Evolutionary conservation across 2,113 vertebrate species (phyloP).

Genomic region (Mesitornis unicolor): DNA sequence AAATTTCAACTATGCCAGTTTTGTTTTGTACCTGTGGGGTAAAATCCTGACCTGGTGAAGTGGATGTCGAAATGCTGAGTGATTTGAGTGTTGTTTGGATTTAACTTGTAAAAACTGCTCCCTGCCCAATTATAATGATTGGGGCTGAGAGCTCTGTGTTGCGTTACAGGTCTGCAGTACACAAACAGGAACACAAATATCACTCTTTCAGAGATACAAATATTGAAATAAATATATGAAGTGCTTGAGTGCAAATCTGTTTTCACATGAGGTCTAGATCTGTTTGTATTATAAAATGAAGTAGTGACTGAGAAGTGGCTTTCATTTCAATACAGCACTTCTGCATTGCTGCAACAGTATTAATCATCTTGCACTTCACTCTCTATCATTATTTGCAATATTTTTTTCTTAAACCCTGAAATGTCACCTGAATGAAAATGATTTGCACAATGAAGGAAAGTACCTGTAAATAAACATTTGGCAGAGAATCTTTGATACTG

Average conservation of each 20-base stretch:
- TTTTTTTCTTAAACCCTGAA: background rate
- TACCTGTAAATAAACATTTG: slow-evolving; percentile 28
- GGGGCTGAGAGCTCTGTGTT: background rate
- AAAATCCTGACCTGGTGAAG: background rate
- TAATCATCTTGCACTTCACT: background rate
- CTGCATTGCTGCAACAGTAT: background rate
- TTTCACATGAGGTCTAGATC: background rate
- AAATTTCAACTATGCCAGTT: accelerated
- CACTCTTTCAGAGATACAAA: background rate
- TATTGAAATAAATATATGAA: background rate
- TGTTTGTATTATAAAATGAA: background rate
- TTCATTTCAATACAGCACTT: background rate
- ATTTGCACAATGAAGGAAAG: background rate
- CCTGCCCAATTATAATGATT: background rate
- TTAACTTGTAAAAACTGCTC: background rate
- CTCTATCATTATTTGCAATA: background rate
- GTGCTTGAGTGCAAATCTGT: background rate
- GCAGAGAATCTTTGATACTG: background rate
- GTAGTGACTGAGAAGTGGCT: background rate
- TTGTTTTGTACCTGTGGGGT: background rate
- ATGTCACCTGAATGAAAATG: background rate
- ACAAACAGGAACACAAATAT: accelerated
- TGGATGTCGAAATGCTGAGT: background rate
- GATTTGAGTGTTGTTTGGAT: accelerated
- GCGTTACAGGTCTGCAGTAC: accelerated